These are phyloP conservation scores for Microctonus aethiopoides DNA, from an alignment of 2,888 invertebrate species.

Conservation along the genomic window DNA sequence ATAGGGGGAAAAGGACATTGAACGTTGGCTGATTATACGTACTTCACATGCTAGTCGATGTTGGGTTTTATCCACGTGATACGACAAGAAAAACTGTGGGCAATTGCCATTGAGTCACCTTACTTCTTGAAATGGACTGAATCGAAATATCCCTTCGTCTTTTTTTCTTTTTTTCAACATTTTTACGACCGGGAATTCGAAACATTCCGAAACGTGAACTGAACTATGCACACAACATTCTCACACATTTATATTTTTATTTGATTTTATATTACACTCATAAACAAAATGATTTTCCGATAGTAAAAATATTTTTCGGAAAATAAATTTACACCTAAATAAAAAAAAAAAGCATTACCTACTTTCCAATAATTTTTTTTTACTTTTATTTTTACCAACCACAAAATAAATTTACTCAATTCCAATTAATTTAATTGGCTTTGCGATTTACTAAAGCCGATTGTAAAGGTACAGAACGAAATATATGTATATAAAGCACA, in stretches of 20 bases:
- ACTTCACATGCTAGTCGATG: constrained; percentile 25
- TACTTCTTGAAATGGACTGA: neutral
- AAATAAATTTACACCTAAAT: no score
- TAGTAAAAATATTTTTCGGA: neutral
- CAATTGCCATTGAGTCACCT: neutral
- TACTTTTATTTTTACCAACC: neutral
- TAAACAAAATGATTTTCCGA: neutral
- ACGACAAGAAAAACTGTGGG: neutral
- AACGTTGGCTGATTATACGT: constrained; percentile 25
- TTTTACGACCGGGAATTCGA: constrained; percentile 2
- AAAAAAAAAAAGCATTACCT: no score
- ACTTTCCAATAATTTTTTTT: no score
- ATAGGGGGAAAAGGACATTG: neutral
- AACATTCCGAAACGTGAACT: neutral
- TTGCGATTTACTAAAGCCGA: neutral
- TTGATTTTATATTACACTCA: neutral
- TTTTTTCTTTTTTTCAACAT: neutral
- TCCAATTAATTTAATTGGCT: constrained; percentile 12
- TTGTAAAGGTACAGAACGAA: constrained; percentile 2
- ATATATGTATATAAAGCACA: neutral
- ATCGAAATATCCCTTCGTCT: neutral
- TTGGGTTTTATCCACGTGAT: constrained; percentile 10
- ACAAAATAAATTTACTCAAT: neutral
- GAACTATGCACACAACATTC: neutral
- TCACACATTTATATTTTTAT: neutral